Percentiles rank a stretch among this genome's conserved stretches.
Evolutionary conservation across 1,140 invertebrate species (phyloP).

Genomic region (Doryteuthis pealeii): DNA sequence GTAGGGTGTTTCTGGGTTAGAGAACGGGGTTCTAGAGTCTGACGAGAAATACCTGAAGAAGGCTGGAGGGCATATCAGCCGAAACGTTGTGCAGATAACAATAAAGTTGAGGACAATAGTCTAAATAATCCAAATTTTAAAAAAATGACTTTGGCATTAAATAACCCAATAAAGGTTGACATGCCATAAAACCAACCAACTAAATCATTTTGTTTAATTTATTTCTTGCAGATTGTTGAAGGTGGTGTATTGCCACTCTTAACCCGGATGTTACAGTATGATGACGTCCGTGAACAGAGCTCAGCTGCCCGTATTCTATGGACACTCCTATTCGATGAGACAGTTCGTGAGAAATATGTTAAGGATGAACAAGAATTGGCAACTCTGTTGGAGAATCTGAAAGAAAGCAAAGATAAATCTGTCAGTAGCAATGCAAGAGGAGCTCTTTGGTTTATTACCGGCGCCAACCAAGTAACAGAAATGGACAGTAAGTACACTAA

Average conservation of each 20-base stretch:
- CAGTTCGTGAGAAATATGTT: conserved; percentile 28
- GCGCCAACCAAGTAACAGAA: conserved; percentile 44
- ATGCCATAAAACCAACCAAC: too few species aligned
- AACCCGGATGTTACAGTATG: conserved; percentile 39
- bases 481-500: conserved; percentile 37
- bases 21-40: too few species aligned
- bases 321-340: conserved; percentile 50
- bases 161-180: too few species aligned
- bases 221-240: conserved; percentile 41
- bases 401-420: conserved; percentile 33
- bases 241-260: conserved; percentile 41
- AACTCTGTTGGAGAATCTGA: conserved; percentile 39
- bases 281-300: conserved; percentile 39
- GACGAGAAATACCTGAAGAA: too few species aligned
- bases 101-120: too few species aligned
- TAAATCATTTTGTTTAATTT: too few species aligned
- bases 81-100: too few species aligned
- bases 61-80: too few species aligned
- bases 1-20: too few species aligned
- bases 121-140: too few species aligned
- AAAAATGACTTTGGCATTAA: too few species aligned
- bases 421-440: conserved; percentile 44
- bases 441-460: conserved; percentile 47
- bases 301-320: conserved; percentile 40
- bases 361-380: conserved; percentile 37